phyloP scores from a whole-genome alignment of 2,888 invertebrate genomes.

The Dendrolimus pini region DNA sequence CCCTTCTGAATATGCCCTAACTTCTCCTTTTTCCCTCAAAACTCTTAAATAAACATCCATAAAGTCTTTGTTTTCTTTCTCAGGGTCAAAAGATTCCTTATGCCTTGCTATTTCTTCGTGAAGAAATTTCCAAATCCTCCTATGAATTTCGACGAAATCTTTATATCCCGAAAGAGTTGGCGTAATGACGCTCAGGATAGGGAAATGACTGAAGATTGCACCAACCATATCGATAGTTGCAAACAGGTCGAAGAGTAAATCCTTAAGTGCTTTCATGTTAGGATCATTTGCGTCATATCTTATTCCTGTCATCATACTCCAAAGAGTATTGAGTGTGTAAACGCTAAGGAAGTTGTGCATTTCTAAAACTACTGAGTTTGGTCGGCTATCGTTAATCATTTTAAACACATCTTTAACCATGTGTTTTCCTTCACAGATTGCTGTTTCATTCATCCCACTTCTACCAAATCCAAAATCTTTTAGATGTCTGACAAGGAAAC shows the following conservation, averaged over 20 bases:
- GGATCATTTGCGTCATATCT: slow-evolving; percentile 83
- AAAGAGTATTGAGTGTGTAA: slow-evolving; percentile 86
- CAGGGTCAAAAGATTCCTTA: slow-evolving; percentile 76
- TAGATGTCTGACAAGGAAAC: slow-evolving; percentile 85
- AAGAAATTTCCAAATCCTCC: slow-evolving; percentile 83
- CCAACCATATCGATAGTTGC: slow-evolving; percentile 89
- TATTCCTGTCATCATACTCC: slow-evolving; percentile 89
- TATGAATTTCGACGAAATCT: slow-evolving; percentile 82
- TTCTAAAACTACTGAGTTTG: slow-evolving; percentile 64
- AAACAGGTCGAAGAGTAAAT: slow-evolving; percentile 82
- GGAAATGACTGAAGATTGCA: slow-evolving; percentile 87
- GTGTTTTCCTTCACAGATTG: slow-evolving; percentile 81
- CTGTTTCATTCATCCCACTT: slow-evolving; percentile 83
- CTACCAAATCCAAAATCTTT: slow-evolving; percentile 90
- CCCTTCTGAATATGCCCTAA: slow-evolving; percentile 79
- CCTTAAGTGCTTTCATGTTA: slow-evolving; percentile 81
- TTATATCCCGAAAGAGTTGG: slow-evolving; percentile 87
- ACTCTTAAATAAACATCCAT: slow-evolving; percentile 89
- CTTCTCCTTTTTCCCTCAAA: slow-evolving; percentile 76
- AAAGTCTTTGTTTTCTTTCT: slow-evolving; percentile 82
- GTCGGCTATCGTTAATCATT: slow-evolving; percentile 40
- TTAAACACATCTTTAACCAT: slow-evolving; percentile 75
- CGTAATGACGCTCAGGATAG: slow-evolving; percentile 82
- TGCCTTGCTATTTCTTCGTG: slow-evolving; percentile 83
- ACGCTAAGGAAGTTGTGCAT: slow-evolving; percentile 87